Conservation (phyloP, 1,140 invertebrate species). For the Eciton burchellii region DNA sequence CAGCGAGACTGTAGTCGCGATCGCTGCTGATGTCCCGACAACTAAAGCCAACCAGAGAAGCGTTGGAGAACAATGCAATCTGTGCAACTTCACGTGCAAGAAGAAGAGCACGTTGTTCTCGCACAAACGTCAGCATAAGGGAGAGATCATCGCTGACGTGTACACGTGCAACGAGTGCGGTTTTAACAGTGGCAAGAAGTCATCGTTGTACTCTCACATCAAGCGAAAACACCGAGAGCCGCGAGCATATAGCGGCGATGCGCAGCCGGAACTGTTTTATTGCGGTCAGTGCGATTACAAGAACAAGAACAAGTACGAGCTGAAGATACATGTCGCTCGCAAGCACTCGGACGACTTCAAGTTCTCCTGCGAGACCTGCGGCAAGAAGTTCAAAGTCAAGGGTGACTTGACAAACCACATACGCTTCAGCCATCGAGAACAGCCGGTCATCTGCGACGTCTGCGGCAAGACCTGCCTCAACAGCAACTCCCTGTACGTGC, state of each 20-base stretch:
- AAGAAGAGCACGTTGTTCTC: conserved; percentile 86
- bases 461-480: conserved; percentile 87
- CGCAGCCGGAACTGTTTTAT: conserved; percentile 74
- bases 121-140: conserved; percentile 85
- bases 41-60: not conserved
- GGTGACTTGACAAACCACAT: conserved; percentile 89
- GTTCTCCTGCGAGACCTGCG: conserved; percentile 86
- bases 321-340: conserved; percentile 82
- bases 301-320: conserved; percentile 83
- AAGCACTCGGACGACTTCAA: conserved; percentile 84
- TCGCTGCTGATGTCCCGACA: not conserved
- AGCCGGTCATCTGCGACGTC: conserved; percentile 89
- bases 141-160: conserved; percentile 63
- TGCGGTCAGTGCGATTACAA: conserved; percentile 83
- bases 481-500: conserved; percentile 83
- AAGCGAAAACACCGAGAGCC: conserved; percentile 78
- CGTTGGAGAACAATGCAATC: conserved; percentile 64
- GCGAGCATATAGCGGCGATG: conserved; percentile 37
- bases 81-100: conserved; percentile 85
- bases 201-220: conserved; percentile 80
- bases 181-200: conserved; percentile 79
- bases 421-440: conserved; percentile 87
- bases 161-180: conserved; percentile 80
- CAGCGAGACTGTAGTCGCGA: not conserved
- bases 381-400: conserved; percentile 86